Conservation (phyloP, 2,888 invertebrate species). For the Cryptophagus acutangulus region DNA sequence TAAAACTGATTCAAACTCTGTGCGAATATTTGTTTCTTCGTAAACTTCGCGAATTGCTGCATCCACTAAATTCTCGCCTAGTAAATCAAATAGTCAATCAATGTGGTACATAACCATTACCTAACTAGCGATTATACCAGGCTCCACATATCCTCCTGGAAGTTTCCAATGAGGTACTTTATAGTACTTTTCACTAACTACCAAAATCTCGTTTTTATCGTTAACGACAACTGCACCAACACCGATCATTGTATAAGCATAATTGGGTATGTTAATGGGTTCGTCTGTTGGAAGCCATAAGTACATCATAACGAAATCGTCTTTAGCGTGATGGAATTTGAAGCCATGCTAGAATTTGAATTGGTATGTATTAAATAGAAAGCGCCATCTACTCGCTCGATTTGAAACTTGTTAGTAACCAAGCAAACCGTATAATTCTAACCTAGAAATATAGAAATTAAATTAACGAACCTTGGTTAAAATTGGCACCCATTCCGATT, state of each 20-base stretch:
- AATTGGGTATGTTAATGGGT: slow-evolving; percentile 64
- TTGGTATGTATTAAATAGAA: no score
- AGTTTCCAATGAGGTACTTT: slow-evolving; percentile 72
- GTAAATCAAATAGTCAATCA: slow-evolving; percentile 11
- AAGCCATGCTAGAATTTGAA: slow-evolving; percentile 62
- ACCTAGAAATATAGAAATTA: not conserved
- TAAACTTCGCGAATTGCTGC: slow-evolving; percentile 81
- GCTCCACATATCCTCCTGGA: slow-evolving; percentile 88
- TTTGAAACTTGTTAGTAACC: no score
- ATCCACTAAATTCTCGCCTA: slow-evolving; percentile 76
- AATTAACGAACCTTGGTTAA: slow-evolving; percentile 58
- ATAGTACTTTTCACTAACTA: slow-evolving; percentile 70
- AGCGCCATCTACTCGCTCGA: no score
- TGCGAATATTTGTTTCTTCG: slow-evolving; percentile 83
- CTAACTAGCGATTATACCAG: slow-evolving; percentile 54
- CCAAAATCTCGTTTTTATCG: slow-evolving; percentile 68
- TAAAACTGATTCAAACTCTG: slow-evolving; percentile 71
- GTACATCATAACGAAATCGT: slow-evolving; percentile 73
- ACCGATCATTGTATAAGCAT: slow-evolving; percentile 76
- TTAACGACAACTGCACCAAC: slow-evolving; percentile 85
- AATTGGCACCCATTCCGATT: slow-evolving; percentile 71
- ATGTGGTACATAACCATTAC: not conserved
- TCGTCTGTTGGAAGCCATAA: slow-evolving; percentile 69
- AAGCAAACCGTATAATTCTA: not conserved
- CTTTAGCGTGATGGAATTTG: slow-evolving; percentile 80